phyloP scores from a whole-genome alignment of 1,140 invertebrate genomes.

The Cotesia typhae region DNA sequence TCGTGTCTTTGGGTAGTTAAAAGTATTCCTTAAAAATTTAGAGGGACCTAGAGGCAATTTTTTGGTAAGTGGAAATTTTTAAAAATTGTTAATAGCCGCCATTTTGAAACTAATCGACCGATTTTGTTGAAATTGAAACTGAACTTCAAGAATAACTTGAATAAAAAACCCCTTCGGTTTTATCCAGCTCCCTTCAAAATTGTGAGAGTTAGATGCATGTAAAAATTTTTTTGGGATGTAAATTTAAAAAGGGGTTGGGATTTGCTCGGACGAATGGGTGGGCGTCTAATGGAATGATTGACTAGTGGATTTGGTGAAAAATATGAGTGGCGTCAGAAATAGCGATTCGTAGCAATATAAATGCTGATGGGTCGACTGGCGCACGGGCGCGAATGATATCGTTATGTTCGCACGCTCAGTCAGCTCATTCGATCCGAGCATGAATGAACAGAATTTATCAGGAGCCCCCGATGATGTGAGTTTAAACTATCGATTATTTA shows the following conservation, averaged over 20 bases:
- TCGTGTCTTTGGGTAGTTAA: too few relatives aligned
- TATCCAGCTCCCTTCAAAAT: too few relatives aligned
- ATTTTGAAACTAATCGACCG: too few relatives aligned
- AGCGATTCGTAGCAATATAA: slow-evolving; percentile 29
- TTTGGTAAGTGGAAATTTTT: too few relatives aligned
- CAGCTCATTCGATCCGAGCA: slow-evolving; percentile 35
- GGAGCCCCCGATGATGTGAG: slow-evolving; percentile 22
- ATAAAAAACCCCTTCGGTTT: too few relatives aligned
- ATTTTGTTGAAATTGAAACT: too few relatives aligned
- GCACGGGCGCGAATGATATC: slow-evolving; percentile 25
- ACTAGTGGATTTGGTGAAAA: slow-evolving; percentile 13
- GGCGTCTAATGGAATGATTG: slow-evolving; percentile 6
- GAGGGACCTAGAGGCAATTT: too few relatives aligned
- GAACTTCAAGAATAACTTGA: too few relatives aligned
- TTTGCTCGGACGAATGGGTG: background rate
- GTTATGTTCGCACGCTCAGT: slow-evolving; percentile 28
- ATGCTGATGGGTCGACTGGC: slow-evolving; percentile 30
- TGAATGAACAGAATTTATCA: slow-evolving; percentile 38
- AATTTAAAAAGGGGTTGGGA: background rate
- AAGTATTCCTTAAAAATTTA: too few relatives aligned
- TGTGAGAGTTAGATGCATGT: too few relatives aligned
- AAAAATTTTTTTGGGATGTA: background rate
- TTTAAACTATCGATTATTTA: slow-evolving; percentile 32
- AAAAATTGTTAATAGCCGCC: too few relatives aligned
- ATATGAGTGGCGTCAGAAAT: slow-evolving; percentile 23